phyloP scores from a whole-genome alignment of 2,113 vertebrate species.

The Cyanoderma ruficeps region DNA sequence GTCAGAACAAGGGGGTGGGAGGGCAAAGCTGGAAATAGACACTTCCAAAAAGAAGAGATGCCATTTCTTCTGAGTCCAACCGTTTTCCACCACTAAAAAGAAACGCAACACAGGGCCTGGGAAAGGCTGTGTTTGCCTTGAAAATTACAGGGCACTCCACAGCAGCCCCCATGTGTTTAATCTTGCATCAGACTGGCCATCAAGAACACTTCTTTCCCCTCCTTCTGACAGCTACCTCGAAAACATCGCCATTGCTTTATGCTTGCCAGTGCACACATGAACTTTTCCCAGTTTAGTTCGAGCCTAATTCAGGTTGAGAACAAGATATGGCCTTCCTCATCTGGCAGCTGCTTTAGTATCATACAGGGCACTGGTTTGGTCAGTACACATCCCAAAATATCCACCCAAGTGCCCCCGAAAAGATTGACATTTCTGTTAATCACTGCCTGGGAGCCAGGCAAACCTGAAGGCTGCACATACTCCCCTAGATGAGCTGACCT shows the following conservation, averaged over 20 bases:
- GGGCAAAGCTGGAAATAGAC: not conserved
- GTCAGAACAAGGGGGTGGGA: not conserved
- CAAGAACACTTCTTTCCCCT: not conserved
- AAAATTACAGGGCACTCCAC: slow-evolving; percentile 25
- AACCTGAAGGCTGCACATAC: not conserved
- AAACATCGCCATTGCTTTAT: not conserved
- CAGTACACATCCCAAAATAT: not conserved
- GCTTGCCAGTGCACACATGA: not conserved
- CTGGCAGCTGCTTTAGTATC: not conserved
- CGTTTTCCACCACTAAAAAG: not conserved
- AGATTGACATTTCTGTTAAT: not conserved
- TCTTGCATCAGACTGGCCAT: not conserved
- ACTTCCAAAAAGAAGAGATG: not conserved
- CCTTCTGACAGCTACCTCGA: not conserved
- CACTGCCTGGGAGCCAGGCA: not conserved
- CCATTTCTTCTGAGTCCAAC: not conserved
- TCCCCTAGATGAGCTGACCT: not conserved
- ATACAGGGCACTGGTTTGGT: not conserved
- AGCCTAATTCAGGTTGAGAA: not conserved
- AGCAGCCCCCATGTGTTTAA: not conserved
- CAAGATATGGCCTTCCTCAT: not conserved
- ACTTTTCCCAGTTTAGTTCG: not conserved
- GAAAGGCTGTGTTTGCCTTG: not conserved
- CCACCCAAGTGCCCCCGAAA: not conserved
- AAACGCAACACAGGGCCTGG: not conserved